phyloP scores from a whole-genome alignment of 1,140 invertebrate species.

The Ceratitis capitata region DNA sequence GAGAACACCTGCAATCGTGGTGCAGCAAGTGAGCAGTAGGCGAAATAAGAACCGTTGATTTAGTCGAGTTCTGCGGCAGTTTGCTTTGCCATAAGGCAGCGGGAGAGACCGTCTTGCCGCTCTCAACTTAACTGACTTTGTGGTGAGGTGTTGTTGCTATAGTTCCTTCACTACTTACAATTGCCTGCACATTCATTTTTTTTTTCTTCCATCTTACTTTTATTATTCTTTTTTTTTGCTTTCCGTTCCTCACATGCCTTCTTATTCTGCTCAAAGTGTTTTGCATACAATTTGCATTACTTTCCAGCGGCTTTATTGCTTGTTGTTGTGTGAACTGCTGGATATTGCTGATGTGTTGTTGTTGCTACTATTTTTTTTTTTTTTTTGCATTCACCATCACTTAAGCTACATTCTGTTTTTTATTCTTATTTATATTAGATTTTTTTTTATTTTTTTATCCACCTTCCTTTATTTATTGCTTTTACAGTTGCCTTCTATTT shows the following conservation, averaged over 20 bases:
- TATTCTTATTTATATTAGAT: too few species aligned
- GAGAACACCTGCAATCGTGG: neutral
- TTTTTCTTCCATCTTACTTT: too few species aligned
- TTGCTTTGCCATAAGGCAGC: neutral
- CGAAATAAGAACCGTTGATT: neutral
- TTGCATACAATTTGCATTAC: constrained; percentile 38
- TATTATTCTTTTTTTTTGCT: too few species aligned
- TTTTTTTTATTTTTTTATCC: too few species aligned
- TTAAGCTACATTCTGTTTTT: neutral
- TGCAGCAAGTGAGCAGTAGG: neutral
- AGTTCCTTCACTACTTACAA: too few species aligned
- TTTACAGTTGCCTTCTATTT: neutral
- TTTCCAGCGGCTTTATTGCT: neutral
- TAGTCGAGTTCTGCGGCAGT: neutral
- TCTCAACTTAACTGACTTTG: neutral
- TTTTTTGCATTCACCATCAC: neutral
- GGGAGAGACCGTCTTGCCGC: neutral
- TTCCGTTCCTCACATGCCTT: neutral
- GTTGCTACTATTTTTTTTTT: neutral
- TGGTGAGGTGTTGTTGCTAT: too few species aligned
- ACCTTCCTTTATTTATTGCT: neutral
- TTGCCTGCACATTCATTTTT: neutral
- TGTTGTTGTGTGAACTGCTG: neutral
- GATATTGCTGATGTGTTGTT: neutral
- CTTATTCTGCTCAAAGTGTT: constrained; percentile 16